Evolutionary conservation across 2,888 invertebrate species (phyloP).

Genomic region (Celastrina argiolus): DNA sequence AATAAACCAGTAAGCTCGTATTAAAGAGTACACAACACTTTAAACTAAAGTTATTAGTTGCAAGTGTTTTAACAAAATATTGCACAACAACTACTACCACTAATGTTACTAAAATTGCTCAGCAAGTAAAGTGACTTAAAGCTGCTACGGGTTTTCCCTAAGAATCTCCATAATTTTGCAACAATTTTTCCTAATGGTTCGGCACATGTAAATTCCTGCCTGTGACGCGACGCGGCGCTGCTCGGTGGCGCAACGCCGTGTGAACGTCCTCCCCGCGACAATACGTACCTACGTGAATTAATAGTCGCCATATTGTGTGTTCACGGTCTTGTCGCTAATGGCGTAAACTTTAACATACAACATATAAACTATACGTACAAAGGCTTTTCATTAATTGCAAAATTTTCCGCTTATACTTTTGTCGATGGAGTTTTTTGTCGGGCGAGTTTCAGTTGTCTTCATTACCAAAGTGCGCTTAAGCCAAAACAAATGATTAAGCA

Average conservation of each 20-base stretch:
- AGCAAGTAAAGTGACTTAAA: not conserved
- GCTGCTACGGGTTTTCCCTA: not conserved
- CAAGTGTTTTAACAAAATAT: too few species aligned
- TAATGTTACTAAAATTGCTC: not conserved
- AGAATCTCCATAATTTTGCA: conserved; percentile 7
- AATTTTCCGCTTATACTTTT: too few species aligned
- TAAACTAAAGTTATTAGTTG: too few species aligned
- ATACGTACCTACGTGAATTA: conserved; percentile 52
- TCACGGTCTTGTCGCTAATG: conserved; percentile 18
- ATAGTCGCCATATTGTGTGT: conserved; percentile 29
- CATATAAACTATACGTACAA: not conserved
- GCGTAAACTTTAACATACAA: conserved; percentile 3
- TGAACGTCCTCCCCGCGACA: conserved; percentile 42
- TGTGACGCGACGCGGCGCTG: not conserved
- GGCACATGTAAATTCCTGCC: conserved; percentile 13
- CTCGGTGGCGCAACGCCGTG: conserved; percentile 29
- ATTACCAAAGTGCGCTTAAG: too few species aligned
- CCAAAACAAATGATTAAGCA: too few species aligned
- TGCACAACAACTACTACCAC: too few species aligned
- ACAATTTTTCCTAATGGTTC: not conserved
- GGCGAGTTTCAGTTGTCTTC: too few species aligned
- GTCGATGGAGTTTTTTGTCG: too few species aligned
- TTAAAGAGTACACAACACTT: too few species aligned
- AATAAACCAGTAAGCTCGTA: too few species aligned
- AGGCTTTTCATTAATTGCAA: too few species aligned